Conservation (phyloP, 2,797 vertebrate species). For the Eulemur coronatus region DNA sequence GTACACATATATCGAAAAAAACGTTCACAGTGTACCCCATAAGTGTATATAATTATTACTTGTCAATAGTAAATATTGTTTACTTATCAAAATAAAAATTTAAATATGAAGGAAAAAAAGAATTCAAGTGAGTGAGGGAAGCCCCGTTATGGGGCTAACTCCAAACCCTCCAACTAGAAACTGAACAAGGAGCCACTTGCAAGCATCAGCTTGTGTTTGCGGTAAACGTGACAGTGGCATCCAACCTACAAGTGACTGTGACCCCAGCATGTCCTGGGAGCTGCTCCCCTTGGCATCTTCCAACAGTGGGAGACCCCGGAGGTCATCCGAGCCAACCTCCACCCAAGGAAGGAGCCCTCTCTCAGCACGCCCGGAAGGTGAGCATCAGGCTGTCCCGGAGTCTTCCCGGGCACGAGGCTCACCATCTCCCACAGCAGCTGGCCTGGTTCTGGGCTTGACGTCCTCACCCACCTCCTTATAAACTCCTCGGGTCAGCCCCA, state of each 20-base stretch:
- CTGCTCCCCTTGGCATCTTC: not conserved
- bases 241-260: not conserved
- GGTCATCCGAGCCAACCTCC: not conserved
- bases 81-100: not conserved
- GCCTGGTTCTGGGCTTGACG: not conserved
- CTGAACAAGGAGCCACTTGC: not conserved
- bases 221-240: not conserved
- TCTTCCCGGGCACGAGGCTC: not conserved
- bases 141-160: rapidly evolving
- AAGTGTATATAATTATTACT: not conserved
- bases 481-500: not conserved
- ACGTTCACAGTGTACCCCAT: not conserved
- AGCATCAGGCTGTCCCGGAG: not conserved
- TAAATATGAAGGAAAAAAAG: not conserved
- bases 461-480: not conserved
- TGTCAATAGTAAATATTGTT: not conserved
- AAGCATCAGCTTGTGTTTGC: not conserved
- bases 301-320: not conserved
- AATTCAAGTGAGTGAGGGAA: not conserved
- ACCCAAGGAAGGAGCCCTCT: not conserved
- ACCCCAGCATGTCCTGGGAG: not conserved
- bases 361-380: not conserved
- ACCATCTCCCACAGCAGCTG: not conserved
- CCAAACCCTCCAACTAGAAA: not conserved
- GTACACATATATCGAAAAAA: not conserved